Evolutionary conservation across 1,140 invertebrate species (phyloP), one percentile per base, ranked within the genome.

Genomic region (Hirudo medicinalis): DNA sequence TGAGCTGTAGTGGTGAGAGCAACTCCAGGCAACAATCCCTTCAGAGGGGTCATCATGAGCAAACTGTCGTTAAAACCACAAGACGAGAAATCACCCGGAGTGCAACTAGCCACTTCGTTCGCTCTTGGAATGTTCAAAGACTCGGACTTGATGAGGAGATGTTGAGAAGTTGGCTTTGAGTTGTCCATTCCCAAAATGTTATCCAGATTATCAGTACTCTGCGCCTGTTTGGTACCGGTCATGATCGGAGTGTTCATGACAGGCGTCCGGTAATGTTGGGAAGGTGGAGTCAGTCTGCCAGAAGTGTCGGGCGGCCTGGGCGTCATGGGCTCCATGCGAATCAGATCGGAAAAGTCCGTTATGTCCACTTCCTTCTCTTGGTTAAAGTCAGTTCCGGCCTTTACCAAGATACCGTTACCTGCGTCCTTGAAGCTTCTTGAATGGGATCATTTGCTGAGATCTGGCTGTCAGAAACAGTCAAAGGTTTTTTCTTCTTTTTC

Each of bases 261-360:
- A 1, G 57, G 22, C 57, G 29, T 13, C 22, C 57, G 4, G 57
- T 4, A 25, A 63, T 4, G 57, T 63, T 63, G 57, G 1, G 22
- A 32, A 2, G 9, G 22, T 6, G 57, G 57, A 13, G 57, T 63
- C 22, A 63, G 22, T 32, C 57, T 8, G 6, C 57, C 43, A 0
- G 49, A 49, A 25, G 19, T 19, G 19, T 70, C 49, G 53, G 69
- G n/a, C n/a, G 69, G 69, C 13, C 32, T 49, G n/a, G 69, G 69
- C 11, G 69, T 70, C 22, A 53, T 25, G 20, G 69, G 69, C 69
- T 49, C 43, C 69, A 73, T 71, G 20, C 63, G 54, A 40, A 73
- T 73, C 9, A 73, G 69, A 53, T 73, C 72, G 27, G 72, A 49
- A 67, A 73, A 73, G 63, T 73, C 72, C 22, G 49, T 73, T 53